phyloP scores from a whole-genome alignment of 2,113 vertebrate species.

The Micronycteris hirsuta region DNA sequence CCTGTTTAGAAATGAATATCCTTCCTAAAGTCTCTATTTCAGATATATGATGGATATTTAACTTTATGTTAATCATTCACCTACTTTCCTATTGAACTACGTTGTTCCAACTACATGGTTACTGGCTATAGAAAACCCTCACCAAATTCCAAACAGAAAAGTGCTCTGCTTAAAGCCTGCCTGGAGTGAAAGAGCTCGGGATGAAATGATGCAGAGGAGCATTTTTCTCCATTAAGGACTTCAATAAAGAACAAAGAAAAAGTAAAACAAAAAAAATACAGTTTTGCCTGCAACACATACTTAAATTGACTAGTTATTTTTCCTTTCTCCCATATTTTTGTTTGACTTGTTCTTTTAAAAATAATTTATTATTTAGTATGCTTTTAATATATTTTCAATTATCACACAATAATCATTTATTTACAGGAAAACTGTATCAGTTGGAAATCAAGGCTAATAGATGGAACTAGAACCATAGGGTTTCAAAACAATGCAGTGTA shows the following conservation, averaged over 20 bases:
- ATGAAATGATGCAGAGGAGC: not conserved
- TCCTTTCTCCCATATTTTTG: not conserved
- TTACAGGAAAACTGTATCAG: not conserved
- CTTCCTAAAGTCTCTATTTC: not conserved
- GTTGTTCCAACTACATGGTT: not conserved
- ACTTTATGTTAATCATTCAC: not conserved
- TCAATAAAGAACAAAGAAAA: not conserved
- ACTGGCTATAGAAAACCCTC: not conserved
- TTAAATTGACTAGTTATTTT: not conserved
- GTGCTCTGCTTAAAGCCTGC: not conserved
- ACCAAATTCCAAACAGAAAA: not conserved
- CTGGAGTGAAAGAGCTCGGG: not conserved
- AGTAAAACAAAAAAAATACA: not conserved
- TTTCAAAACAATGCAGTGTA: not conserved
- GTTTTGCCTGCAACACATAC: not conserved
- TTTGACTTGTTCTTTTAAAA: not conserved
- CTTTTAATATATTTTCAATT: not conserved
- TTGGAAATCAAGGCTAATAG: not conserved
- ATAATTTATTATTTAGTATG: not conserved
- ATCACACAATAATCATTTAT: not conserved
- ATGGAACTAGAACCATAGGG: not conserved
- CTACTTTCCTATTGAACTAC: not conserved
- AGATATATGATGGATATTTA: not conserved
- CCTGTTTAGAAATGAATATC: not conserved
- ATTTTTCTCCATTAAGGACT: not conserved